phyloP scores from a whole-genome alignment of 2,797 vertebrate species.

The Arrhamphus sclerolepis region DNA sequence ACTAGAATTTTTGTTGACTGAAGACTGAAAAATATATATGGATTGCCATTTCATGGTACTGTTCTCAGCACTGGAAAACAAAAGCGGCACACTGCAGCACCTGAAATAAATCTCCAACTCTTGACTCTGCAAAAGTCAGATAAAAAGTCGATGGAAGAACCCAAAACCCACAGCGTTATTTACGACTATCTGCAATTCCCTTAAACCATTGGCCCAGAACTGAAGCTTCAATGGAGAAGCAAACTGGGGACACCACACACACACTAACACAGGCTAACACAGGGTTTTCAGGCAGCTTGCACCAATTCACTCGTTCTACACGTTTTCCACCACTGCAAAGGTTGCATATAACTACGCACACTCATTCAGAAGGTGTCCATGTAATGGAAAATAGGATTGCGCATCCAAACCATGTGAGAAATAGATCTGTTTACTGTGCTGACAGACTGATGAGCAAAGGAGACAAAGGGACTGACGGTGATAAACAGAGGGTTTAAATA shows the following conservation, averaged over 20 bases:
- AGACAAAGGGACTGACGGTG: conserved; percentile 20
- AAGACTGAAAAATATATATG: too few species aligned
- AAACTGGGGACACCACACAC: conserved; percentile 10
- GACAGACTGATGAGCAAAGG: conserved; percentile 28
- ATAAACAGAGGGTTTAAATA: conserved; percentile 21
- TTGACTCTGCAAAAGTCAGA: conserved; percentile 40
- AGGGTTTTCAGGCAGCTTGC: conserved; percentile 33
- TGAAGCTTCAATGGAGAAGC: conserved; percentile 30
- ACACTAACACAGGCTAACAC: not conserved
- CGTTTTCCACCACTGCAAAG: conserved; percentile 23
- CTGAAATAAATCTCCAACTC: conserved; percentile 43
- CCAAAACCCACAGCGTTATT: conserved; percentile 52
- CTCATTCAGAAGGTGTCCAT: conserved; percentile 10
- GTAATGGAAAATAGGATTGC: conserved; percentile 39
- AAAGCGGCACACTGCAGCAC: conserved; percentile 15
- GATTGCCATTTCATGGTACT: too few species aligned
- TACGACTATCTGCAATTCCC: conserved; percentile 40
- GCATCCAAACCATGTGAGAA: conserved; percentile 44
- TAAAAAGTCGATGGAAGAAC: conserved; percentile 40
- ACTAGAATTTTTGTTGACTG: too few species aligned
- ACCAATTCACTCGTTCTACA: conserved; percentile 19
- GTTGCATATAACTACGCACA: conserved; percentile 12
- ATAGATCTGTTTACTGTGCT: conserved; percentile 39
- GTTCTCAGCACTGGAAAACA: conserved; percentile 21
- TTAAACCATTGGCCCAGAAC: conserved; percentile 49